Percentiles rank a stretch among this genome's conserved stretches.
These are phyloP conservation scores for Helogale parvula DNA, from an alignment of 2,113 vertebrate species.

Conservation along the genomic window DNA sequence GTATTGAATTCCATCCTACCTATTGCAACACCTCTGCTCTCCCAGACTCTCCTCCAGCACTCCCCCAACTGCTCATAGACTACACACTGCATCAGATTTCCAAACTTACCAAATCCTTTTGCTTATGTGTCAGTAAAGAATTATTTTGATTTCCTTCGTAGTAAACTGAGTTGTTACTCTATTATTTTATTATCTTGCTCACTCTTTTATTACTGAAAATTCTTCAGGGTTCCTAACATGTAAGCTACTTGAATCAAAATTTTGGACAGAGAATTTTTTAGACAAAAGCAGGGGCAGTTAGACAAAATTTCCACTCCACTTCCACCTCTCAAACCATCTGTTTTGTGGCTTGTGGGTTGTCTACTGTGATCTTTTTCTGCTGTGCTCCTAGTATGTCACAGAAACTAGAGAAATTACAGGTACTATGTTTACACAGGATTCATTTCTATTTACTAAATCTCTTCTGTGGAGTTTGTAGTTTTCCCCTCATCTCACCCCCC, in stretches of 20 bases:
- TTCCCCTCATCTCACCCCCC: too few species aligned
- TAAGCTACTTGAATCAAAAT: not conserved
- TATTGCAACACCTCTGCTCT: not conserved
- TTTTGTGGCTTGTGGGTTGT: not conserved
- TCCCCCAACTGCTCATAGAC: not conserved
- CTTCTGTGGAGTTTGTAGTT: not conserved
- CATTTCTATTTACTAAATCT: constrained; percentile 71
- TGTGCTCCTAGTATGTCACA: not conserved
- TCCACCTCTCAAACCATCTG: not conserved
- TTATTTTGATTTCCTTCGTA: not conserved
- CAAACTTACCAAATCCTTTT: not conserved
- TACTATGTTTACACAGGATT: constrained; percentile 48
- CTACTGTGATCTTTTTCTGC: not conserved
- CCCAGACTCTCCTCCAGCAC: not conserved
- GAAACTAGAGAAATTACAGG: constrained; percentile 20
- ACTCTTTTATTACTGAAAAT: constrained; percentile 32
- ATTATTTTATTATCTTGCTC: not conserved
- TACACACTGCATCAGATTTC: not conserved
- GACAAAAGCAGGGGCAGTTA: not conserved
- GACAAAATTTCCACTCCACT: not conserved
- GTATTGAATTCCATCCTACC: not conserved
- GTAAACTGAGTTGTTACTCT: not conserved
- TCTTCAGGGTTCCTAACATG: not conserved
- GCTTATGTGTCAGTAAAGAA: not conserved
- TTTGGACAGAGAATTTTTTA: not conserved